A percentile compares a stretch with the other conserved stretches of the same genome.
phyloP scores from a whole-genome alignment of 2,888 invertebrate genomes.

The Sympetrum striolatum region DNA sequence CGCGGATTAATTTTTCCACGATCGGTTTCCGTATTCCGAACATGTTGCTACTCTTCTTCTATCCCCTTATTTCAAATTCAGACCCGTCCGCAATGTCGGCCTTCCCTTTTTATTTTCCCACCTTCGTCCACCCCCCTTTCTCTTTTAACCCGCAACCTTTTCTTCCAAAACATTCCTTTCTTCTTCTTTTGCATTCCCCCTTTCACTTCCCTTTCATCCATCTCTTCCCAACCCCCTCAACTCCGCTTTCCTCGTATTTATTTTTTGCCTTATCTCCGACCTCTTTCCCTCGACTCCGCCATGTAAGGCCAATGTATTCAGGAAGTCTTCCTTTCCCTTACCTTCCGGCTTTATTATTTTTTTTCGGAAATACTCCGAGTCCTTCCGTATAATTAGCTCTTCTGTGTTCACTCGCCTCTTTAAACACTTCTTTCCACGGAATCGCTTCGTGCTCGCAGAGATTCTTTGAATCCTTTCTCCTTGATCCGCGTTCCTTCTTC shows the following conservation, averaged over 20 bases:
- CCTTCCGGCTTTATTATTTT: neutral
- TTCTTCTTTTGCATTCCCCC: neutral
- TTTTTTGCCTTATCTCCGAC: neutral
- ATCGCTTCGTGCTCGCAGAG: neutral
- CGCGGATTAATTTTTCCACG: neutral
- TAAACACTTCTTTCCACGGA: neutral
- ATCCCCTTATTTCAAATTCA: neutral
- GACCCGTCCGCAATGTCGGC: neutral
- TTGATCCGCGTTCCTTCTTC: neutral
- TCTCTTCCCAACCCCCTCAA: neutral
- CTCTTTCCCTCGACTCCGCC: too few relatives aligned
- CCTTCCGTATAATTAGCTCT: neutral
- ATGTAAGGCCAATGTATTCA: neutral
- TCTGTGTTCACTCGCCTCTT: neutral
- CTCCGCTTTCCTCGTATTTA: neutral
- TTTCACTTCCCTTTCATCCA: neutral
- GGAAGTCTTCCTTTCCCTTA: neutral
- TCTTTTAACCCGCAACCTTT: neutral
- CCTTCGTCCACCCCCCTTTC: neutral
- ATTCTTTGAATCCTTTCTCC: neutral
- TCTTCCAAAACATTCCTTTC: neutral
- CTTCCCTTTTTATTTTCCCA: neutral
- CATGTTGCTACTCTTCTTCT: neutral
- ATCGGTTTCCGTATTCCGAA: neutral
- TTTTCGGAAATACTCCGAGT: neutral